Percentiles rank a stretch among this genome's conserved stretches.
These are phyloP conservation scores for Gonatopus flavifemur DNA, from an alignment of 1,140 invertebrate genomes.

Conservation along the genomic window DNA sequence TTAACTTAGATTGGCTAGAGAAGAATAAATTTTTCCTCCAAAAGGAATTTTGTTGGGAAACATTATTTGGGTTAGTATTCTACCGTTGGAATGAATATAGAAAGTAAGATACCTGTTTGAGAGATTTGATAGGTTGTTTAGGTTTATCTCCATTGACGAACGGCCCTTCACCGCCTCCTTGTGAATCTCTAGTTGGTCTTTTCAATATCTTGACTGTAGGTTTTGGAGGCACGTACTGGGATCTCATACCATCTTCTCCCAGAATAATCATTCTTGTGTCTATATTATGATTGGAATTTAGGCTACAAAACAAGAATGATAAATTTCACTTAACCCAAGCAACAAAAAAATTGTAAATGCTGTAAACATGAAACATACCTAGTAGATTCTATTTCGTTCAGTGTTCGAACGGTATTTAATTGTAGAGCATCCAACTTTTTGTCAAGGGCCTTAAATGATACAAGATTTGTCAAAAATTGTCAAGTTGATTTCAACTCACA, in stretches of 20 bases:
- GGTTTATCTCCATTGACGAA: constrained; percentile 67
- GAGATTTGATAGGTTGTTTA: constrained; percentile 77
- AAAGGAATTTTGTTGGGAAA: too few species aligned
- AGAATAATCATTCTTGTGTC: constrained; percentile 52
- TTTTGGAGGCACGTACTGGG: constrained; percentile 67
- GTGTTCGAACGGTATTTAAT: constrained; percentile 38
- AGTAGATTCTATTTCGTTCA: constrained; percentile 44
- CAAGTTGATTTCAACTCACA: too few species aligned
- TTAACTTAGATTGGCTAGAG: background rate
- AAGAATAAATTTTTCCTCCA: background rate
- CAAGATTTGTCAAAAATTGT: constrained; percentile 1
- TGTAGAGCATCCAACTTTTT: constrained; percentile 48
- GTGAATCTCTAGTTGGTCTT: constrained; percentile 63
- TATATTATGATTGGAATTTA: constrained; percentile 35
- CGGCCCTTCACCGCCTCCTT: constrained; percentile 49
- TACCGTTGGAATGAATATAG: background rate
- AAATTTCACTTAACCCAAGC: background rate
- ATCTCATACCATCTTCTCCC: constrained; percentile 49
- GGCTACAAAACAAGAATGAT: constrained; percentile 25
- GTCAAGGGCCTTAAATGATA: constrained; percentile 47
- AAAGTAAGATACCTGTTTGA: constrained; percentile 66
- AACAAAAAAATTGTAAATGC: constrained; percentile 2
- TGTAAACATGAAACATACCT: constrained; percentile 32
- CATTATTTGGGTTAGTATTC: too few species aligned
- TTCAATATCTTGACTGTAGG: constrained; percentile 83